A percentile compares a stretch with the other conserved stretches of the same genome.
Conservation (phyloP, 2,888 invertebrate species). For the Dryocosmus kuriphilus region DNA sequence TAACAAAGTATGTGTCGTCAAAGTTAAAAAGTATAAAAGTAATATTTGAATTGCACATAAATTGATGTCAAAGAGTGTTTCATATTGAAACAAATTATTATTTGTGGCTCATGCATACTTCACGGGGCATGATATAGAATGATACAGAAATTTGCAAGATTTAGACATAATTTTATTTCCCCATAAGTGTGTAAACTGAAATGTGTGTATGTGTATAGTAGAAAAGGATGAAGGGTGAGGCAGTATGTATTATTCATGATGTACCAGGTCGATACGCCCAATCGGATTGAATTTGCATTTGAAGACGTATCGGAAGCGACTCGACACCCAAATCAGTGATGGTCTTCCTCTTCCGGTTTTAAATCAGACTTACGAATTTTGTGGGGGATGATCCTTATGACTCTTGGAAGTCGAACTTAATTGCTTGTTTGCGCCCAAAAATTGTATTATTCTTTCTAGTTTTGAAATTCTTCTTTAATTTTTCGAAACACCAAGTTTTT, state of each 20-base stretch:
- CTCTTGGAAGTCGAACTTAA: neutral
- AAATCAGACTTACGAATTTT: constrained; percentile 40
- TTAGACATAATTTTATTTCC: neutral
- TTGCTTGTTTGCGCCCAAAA: too few relatives aligned
- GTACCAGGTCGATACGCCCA: constrained; percentile 65
- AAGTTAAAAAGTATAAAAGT: too few relatives aligned
- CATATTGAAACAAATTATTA: constrained; percentile 12
- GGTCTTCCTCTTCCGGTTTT: constrained; percentile 51
- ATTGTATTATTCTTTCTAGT: too few relatives aligned
- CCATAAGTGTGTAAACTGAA: neutral
- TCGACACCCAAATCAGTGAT: constrained; percentile 56
- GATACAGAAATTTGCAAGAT: neutral
- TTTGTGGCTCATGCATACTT: constrained; percentile 15
- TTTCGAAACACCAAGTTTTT: too few relatives aligned
- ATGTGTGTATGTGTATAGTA: neutral
- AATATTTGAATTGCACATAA: too few relatives aligned
- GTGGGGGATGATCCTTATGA: neutral
- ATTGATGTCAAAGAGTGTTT: neutral
- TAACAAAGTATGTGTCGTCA: too few relatives aligned
- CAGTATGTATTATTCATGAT: constrained; percentile 68
- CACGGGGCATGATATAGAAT: neutral
- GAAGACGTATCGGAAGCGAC: constrained; percentile 63
- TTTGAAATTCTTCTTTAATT: too few relatives aligned
- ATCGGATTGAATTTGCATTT: constrained; percentile 69
- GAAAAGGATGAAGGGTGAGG: constrained; percentile 53